Percentiles rank a stretch among this genome's conserved stretches.
phyloP scores from a whole-genome alignment of 2,113 vertebrate genomes.

The Ovis canadensis region DNA sequence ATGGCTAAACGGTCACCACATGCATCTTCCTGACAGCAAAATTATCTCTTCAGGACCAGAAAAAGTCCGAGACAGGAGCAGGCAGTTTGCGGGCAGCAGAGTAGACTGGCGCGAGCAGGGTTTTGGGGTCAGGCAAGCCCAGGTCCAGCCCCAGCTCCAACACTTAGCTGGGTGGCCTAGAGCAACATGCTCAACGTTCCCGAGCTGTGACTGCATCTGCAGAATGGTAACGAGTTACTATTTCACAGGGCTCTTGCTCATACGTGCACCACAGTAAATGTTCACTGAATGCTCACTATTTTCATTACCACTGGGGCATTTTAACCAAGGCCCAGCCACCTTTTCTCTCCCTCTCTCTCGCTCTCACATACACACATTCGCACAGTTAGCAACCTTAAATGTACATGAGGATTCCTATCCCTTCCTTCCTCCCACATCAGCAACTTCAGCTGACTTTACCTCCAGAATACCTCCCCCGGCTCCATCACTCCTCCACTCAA shows the following conservation, averaged over 20 bases:
- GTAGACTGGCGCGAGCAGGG: not conserved
- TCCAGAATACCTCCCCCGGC: not conserved
- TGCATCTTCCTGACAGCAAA: not conserved
- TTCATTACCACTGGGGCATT: not conserved
- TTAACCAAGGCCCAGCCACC: not conserved
- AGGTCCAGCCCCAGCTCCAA: not conserved
- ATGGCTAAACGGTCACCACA: not conserved
- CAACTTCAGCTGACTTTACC: not conserved
- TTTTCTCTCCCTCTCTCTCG: not conserved
- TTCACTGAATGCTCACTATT: not conserved
- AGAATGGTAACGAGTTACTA: not conserved
- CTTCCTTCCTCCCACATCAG: not conserved
- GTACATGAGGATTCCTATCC: not conserved
- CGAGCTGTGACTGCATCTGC: not conserved
- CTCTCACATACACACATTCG: fast-evolving
- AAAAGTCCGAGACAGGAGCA: not conserved
- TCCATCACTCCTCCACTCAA: not conserved
- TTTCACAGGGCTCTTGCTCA: not conserved
- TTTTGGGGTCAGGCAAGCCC: not conserved
- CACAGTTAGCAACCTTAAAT: not conserved
- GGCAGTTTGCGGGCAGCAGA: not conserved
- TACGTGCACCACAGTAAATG: not conserved
- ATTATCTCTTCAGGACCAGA: not conserved
- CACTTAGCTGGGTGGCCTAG: not conserved
- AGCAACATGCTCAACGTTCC: not conserved